Evolutionary conservation across 2,888 invertebrate genomes (phyloP).

Genomic region (Oegoconia quadripuncta): DNA sequence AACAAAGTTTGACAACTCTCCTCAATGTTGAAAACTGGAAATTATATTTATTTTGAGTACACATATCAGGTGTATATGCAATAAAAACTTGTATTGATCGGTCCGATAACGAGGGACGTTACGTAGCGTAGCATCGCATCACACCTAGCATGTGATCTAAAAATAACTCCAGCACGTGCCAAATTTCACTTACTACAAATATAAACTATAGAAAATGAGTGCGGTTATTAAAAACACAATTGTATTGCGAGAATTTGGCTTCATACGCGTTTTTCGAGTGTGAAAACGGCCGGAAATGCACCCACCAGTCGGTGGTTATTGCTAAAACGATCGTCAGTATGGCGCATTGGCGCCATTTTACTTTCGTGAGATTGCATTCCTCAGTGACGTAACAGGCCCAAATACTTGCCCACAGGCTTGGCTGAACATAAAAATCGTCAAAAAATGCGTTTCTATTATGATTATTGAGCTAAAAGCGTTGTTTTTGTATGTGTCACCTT

Average conservation of each 20-base stretch:
- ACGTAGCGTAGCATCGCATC: slow-evolving; percentile 37
- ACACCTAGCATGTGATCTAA: slow-evolving; percentile 47
- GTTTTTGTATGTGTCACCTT: slow-evolving; percentile 77
- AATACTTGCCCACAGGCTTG: slow-evolving; percentile 34
- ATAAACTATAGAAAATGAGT: slow-evolving; percentile 1
- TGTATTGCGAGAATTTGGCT: neutral
- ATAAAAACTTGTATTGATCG: slow-evolving; percentile 32
- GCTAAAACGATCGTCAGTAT: slow-evolving; percentile 25
- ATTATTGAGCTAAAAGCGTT: slow-evolving; percentile 48
- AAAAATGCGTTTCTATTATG: slow-evolving; percentile 31
- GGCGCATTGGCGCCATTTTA: slow-evolving; percentile 75
- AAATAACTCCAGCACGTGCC: slow-evolving; percentile 70
- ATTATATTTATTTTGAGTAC: neutral
- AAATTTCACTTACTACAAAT: slow-evolving; percentile 23
- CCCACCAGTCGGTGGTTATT: slow-evolving; percentile 13
- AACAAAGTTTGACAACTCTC: slow-evolving; percentile 36
- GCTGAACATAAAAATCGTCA: slow-evolving; percentile 19
- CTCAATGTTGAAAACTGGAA: too few species aligned
- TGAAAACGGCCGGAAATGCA: neutral
- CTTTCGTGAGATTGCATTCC: slow-evolving; percentile 54
- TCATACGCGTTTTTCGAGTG: neutral
- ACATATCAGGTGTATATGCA: neutral
- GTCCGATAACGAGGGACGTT: slow-evolving; percentile 30
- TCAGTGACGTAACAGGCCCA: slow-evolving; percentile 68
- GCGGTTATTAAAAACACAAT: neutral